Evolutionary conservation across 37 sponge, comb jelly and placozoan species (phyloP), one percentile per base, ranked within the genome.

Genomic region (Chondrilla cf. caribensis): DNA sequence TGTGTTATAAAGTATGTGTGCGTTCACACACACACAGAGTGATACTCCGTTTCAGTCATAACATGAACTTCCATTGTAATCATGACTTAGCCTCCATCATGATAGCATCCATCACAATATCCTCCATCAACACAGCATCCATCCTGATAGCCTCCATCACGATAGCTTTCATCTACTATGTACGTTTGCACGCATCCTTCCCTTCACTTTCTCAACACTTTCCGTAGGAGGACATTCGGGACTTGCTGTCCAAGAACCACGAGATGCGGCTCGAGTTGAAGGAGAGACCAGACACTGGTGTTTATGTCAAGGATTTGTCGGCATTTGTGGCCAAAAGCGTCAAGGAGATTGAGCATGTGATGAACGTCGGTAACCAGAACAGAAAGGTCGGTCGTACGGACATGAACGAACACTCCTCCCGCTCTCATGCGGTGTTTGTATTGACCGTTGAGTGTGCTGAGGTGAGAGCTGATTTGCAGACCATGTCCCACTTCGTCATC

Each of bases 401-500:
- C 70, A 98, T 98, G 99, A 98, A 98, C 79, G 90, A 96, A 80
- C 97, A 96, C 82, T 98, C 99, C 8, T 98, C 99, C n/a, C 70
- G 99, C 18, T 98, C 99, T 19, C 99, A 98, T 79, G 99, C 99
- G 38, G 94, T 98, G 38, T 98, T 98, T 83, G 92, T 95, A 22
- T 58, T 96, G 39, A 98, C 99, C 11, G 88, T 98, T 1, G 99
- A 98, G 77, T 96, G 99, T 85, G 91, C 87, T 60, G 87, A 93
- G 85, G 96, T 94, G 62, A 58, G 83, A 51, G 21, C n/a, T n/a
- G n/a, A n/a, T n/a, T 58, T 9, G 14, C 24, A 59, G 36, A 21
- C 80, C 8, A 38, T 14, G 8, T 11, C 28, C 68, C 11, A 11
- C 68, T n/a, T 9, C 42, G 24, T 73, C 3, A 25, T 6, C 38